Evolutionary conservation across 2,113 vertebrate species (phyloP).

Genomic region (Xyrauchen texanus): DNA sequence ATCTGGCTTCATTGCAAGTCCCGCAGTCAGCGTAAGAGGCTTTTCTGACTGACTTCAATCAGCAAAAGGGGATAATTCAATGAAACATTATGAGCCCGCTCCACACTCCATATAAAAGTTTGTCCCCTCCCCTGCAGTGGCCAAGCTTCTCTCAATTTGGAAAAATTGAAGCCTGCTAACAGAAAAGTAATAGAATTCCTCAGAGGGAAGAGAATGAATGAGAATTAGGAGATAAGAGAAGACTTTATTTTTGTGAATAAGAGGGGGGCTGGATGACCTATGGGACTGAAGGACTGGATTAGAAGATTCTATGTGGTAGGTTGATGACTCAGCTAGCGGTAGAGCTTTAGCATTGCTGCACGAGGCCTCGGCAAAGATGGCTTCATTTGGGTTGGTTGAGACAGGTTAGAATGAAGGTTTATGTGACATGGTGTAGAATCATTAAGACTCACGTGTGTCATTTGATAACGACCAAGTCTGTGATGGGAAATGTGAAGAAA

Average conservation of each 20-base stretch:
- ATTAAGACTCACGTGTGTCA: conserved; percentile 14
- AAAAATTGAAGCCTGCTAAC: background rate
- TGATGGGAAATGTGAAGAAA: conserved; percentile 40
- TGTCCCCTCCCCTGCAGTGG: conserved; percentile 48
- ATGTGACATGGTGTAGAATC: conserved; percentile 18
- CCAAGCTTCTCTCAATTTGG: conserved; percentile 21
- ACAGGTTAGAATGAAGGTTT: conserved; percentile 6
- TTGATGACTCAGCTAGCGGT: conserved; percentile 26
- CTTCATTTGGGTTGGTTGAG: background rate
- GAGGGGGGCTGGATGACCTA: conserved; percentile 6
- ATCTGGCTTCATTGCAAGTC: too few relatives aligned
- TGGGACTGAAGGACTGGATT: conserved; percentile 37
- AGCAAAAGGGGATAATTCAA: conserved; percentile 72
- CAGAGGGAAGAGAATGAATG: conserved; percentile 4
- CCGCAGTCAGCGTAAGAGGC: conserved; percentile 60
- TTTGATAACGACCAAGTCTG: conserved; percentile 11
- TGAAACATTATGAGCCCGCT: conserved; percentile 72
- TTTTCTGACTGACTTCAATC: conserved; percentile 57
- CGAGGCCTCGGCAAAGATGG: background rate
- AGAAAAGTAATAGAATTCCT: conserved; percentile 15
- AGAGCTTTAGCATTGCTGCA: background rate
- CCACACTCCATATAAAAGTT: conserved; percentile 70
- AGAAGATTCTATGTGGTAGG: conserved; percentile 37
- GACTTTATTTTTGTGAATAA: conserved; percentile 25
- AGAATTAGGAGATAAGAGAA: conserved; percentile 21